Conservation (phyloP, 2,113 vertebrate genomes). For the Probosciger aterrimus region DNA sequence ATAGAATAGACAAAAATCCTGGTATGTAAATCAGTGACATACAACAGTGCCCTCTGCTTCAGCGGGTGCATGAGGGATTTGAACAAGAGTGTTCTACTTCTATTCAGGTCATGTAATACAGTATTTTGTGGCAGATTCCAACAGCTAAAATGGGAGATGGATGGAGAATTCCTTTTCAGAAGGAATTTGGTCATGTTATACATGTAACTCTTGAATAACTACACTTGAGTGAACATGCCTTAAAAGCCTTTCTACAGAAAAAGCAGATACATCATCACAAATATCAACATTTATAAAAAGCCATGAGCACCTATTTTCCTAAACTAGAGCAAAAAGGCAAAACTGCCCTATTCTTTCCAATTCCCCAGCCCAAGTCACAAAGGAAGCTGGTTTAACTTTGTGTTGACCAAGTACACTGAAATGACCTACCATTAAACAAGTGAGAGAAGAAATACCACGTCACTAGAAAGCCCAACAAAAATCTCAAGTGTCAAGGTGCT, state of each 20-base stretch:
- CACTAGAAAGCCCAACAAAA: neutral
- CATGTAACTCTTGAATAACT: neutral
- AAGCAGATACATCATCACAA: neutral
- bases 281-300: neutral
- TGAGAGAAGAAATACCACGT: neutral
- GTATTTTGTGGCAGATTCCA: neutral
- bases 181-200: neutral
- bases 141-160: neutral
- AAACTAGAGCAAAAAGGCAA: neutral
- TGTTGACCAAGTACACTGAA: neutral
- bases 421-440: neutral
- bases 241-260: neutral
- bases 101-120: neutral
- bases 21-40: neutral
- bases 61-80: neutral
- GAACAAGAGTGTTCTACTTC: neutral
- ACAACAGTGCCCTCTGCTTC: neutral
- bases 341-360: neutral
- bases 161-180: neutral
- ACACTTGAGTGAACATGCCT: neutral
- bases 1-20: neutral
- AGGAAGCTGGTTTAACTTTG: neutral
- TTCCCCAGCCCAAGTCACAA: neutral
- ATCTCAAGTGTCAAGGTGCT: neutral
- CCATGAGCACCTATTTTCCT: neutral